Conservation (phyloP, 2,888 invertebrate species). For the Andrena flavipes region DNA sequence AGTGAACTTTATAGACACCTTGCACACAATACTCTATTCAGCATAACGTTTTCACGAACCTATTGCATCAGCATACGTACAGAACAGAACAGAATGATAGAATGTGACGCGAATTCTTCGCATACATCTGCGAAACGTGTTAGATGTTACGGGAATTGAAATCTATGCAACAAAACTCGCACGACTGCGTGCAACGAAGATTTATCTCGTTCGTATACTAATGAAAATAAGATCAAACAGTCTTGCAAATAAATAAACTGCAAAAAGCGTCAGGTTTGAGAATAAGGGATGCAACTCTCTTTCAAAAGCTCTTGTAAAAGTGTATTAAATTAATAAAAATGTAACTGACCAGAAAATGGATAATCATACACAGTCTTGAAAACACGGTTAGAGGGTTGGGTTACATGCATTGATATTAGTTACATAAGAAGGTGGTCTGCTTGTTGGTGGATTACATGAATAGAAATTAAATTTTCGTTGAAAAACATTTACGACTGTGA, state of each 20-base stretch:
- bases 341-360: conserved; percentile 29
- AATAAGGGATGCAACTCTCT: conserved; percentile 62
- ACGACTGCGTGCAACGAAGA: conserved; percentile 14
- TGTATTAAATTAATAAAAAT: conserved; percentile 25
- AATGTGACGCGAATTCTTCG: conserved; percentile 22
- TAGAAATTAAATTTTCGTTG: conserved; percentile 26
- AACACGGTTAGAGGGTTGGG: conserved; percentile 47
- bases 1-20: conserved; percentile 12
- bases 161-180: conserved; percentile 14
- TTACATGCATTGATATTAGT: conserved; percentile 68
- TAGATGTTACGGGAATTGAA: neutral
- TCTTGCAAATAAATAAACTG: conserved; percentile 32
- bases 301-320: conserved; percentile 47
- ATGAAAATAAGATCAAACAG: neutral
- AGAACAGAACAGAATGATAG: conserved; percentile 13
- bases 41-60: conserved; percentile 7
- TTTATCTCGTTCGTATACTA: neutral
- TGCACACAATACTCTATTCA: neutral
- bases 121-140: conserved; percentile 1
- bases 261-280: conserved; percentile 37
- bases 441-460: conserved; percentile 63
- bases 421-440: conserved; percentile 69
- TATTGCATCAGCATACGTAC: conserved; percentile 30
- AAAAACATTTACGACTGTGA: conserved; percentile 18
- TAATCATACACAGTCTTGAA: conserved; percentile 43